Evolutionary conservation across 1,140 invertebrate species (phyloP).

Genomic region (Thrips palmi): DNA sequence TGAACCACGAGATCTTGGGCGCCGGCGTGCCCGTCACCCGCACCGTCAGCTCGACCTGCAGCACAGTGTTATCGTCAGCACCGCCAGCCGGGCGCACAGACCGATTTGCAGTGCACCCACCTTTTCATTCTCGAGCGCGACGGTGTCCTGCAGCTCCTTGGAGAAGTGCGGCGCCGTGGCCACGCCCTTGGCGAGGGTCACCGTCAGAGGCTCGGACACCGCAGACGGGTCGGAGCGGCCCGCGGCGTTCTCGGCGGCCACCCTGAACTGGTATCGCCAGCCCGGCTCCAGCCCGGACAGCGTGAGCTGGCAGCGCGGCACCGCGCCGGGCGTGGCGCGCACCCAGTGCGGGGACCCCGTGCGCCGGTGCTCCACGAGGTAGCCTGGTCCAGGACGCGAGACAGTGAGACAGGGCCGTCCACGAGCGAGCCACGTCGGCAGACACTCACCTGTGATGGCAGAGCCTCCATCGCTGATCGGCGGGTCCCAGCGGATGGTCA

Average conservation of each 20-base stretch:
- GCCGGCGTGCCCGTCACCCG: slow-evolving; percentile 61
- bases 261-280: slow-evolving; percentile 74
- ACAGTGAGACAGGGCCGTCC: background rate
- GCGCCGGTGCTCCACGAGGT: slow-evolving; percentile 60
- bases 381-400: too few relatives aligned
- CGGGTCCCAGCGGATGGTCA: slow-evolving; percentile 69
- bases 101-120: too few relatives aligned
- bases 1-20: slow-evolving; percentile 85
- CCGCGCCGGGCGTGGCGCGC: slow-evolving; percentile 46
- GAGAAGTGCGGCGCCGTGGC: slow-evolving; percentile 47
- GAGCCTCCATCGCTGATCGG: slow-evolving; percentile 73
- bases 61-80: slow-evolving; percentile 7
- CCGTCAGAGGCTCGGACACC: slow-evolving; percentile 55
- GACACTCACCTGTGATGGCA: slow-evolving; percentile 45
- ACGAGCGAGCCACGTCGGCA: background rate
- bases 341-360: slow-evolving; percentile 59
- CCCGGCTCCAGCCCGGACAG: slow-evolving; percentile 64
- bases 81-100: too few relatives aligned
- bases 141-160: slow-evolving; percentile 40
- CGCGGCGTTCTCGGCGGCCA: slow-evolving; percentile 68
- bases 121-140: slow-evolving; percentile 57
- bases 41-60: slow-evolving; percentile 56
- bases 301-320: slow-evolving; percentile 46
- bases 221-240: slow-evolving; percentile 62
- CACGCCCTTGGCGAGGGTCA: slow-evolving; percentile 45